A percentile compares a stretch with the other conserved stretches of the same genome.
Evolutionary conservation across 2,113 vertebrate species (phyloP).

Genomic region (Planiliza haematocheilus): DNA sequence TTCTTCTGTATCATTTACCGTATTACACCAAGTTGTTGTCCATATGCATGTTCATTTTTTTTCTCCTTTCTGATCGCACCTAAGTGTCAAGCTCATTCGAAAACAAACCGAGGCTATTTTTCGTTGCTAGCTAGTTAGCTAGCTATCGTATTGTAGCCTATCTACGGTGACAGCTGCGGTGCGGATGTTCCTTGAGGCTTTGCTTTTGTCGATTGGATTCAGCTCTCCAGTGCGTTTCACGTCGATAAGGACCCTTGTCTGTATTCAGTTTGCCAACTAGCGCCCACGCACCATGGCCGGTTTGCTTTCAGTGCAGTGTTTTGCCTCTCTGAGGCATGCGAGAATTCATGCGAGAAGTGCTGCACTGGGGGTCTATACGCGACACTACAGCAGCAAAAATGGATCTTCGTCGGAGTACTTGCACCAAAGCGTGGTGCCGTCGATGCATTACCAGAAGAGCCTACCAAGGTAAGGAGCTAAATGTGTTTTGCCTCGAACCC

Average conservation of each 20-base stretch:
- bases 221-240: not conserved
- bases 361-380: slow-evolving; percentile 6
- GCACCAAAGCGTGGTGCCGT: slow-evolving; percentile 92
- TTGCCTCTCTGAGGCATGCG: slow-evolving; percentile 33
- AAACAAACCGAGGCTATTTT: not conserved
- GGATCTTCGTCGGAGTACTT: slow-evolving; percentile 79
- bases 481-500: no score
- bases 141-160: no score
- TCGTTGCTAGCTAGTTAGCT: slow-evolving; percentile 3
- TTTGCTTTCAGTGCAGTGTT: slow-evolving; percentile 57
- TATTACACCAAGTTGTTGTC: not conserved
- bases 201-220: no score
- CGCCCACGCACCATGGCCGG: slow-evolving; percentile 64
- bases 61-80: not conserved
- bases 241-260: not conserved
- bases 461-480: slow-evolving; percentile 83
- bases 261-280: accelerated
- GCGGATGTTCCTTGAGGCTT: not conserved
- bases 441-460: slow-evolving; percentile 97
- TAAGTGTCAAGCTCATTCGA: not conserved
- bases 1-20: not conserved
- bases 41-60: not conserved
- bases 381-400: slow-evolving; percentile 70
- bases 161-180: slow-evolving; percentile 3
- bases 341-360: slow-evolving; percentile 9